Evolutionary conservation across 2,888 invertebrate genomes (phyloP).

Genomic region (Drosophila colorata): DNA sequence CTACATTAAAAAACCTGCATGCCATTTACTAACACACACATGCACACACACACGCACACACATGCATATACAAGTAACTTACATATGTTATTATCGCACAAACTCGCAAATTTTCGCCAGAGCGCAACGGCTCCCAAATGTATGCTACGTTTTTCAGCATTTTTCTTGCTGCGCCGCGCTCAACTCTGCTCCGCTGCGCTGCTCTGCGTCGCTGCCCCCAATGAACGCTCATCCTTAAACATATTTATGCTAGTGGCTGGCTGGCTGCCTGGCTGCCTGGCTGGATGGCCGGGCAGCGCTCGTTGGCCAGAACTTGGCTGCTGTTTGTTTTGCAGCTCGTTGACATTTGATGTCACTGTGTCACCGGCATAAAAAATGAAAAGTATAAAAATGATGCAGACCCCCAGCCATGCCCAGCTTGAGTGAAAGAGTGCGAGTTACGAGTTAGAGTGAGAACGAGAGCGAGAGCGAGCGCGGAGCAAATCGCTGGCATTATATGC

Average conservation of each 20-base stretch:
- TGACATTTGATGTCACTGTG: conserved; percentile 81
- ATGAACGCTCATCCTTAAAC: conserved; percentile 64
- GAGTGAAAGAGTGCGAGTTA: background rate
- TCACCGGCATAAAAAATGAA: conserved; percentile 80
- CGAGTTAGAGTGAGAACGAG: conserved; percentile 1
- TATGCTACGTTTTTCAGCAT: conserved; percentile 72
- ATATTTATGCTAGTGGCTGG: conserved; percentile 62
- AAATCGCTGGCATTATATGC: conserved; percentile 79
- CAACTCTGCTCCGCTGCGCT: conserved; percentile 9
- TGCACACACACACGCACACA: conserved; percentile 1
- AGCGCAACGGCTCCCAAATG: conserved; percentile 74
- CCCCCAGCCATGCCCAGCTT: conserved; percentile 28
- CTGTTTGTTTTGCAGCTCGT: conserved; percentile 79
- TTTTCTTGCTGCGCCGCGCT: conserved; percentile 55
- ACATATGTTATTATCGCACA: conserved; percentile 80
- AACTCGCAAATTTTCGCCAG: conserved; percentile 79
- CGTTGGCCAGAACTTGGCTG: conserved; percentile 32
- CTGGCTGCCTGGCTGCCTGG: too few species aligned
- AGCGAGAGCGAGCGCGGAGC: conserved; percentile 13
- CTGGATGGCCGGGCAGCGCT: conserved; percentile 12
- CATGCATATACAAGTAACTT: conserved; percentile 65
- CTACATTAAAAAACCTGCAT: conserved; percentile 68
- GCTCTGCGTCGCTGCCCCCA: conserved; percentile 55
- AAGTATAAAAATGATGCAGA: conserved; percentile 77
- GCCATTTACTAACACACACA: conserved; percentile 35